Percentiles rank a stretch among this genome's conserved stretches.
Evolutionary conservation across 2,888 invertebrate genomes (phyloP).

Genomic region (Meandrusa payeni): DNA sequence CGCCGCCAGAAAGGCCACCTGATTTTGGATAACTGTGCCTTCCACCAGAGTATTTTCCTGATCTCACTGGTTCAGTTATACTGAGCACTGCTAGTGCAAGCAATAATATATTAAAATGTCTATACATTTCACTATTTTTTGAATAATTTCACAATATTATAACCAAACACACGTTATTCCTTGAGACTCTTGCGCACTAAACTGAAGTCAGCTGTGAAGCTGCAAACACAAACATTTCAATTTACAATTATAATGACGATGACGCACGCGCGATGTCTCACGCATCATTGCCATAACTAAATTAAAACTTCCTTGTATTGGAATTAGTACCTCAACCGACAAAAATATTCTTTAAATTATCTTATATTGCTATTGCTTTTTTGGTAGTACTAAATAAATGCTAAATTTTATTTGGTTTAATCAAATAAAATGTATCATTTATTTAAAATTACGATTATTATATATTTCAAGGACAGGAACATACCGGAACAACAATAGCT

Average conservation of each 20-base stretch:
- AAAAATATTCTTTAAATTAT: too few relatives aligned
- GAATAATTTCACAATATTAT: conserved; percentile 20
- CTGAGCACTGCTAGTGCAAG: conserved; percentile 48
- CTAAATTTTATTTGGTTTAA: too few relatives aligned
- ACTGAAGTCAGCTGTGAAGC: conserved; percentile 18
- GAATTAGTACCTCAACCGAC: too few relatives aligned
- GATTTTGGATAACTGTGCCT: conserved; percentile 39
- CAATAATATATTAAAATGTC: conserved; percentile 41
- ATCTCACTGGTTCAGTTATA: conserved; percentile 36
- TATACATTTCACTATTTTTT: conserved; percentile 29
- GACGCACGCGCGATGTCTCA: too few relatives aligned
- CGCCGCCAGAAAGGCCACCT: conserved; percentile 37
- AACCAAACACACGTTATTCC: conserved; percentile 22
- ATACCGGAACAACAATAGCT: too few relatives aligned
- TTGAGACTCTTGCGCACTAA: conserved; percentile 35
- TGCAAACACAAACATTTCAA: neutral
- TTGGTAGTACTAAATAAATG: too few relatives aligned
- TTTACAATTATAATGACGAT: neutral
- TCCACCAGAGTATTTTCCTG: conserved; percentile 35
- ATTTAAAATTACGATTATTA: too few relatives aligned
- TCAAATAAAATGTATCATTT: too few relatives aligned
- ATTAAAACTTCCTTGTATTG: too few relatives aligned
- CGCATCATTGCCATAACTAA: too few relatives aligned
- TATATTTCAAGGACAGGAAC: too few relatives aligned
- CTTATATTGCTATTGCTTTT: too few relatives aligned